Evolutionary conservation across 2,797 vertebrate genomes (phyloP).

Genomic region (Gymnopithys bicolor): DNA sequence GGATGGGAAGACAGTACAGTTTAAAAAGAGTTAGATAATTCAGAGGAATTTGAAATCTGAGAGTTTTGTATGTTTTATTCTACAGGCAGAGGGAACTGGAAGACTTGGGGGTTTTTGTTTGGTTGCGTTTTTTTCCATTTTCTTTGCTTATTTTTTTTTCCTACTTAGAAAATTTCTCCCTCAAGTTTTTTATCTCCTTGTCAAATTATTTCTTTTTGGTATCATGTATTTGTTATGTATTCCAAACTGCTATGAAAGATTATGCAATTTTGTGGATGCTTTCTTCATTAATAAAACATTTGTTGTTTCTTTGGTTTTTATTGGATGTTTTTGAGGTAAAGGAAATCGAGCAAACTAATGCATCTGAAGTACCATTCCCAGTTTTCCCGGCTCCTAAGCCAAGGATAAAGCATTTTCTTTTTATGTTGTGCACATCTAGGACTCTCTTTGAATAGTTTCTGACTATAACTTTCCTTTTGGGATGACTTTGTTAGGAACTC

Average conservation of each 20-base stretch:
- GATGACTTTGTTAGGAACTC: neutral
- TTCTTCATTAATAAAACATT: constrained; percentile 57
- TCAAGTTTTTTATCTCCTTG: neutral
- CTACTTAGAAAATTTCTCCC: neutral
- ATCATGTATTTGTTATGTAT: neutral
- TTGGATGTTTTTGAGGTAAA: neutral
- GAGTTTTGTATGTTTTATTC: neutral
- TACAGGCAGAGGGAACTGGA: neutral
- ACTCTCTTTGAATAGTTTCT: neutral
- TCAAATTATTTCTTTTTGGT: neutral
- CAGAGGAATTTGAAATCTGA: neutral
- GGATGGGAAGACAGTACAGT: neutral
- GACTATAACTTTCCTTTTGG: neutral
- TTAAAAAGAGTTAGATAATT: neutral
- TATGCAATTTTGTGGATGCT: constrained; percentile 24
- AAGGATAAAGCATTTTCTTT: neutral
- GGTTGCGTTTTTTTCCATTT: neutral
- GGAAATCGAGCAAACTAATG: neutral
- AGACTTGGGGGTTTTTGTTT: neutral
- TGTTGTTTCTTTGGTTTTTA: neutral
- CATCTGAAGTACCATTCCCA: neutral
- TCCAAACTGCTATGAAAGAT: neutral
- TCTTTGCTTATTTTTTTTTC: neutral
- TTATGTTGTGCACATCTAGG: neutral
- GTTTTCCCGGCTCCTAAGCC: neutral